Evolutionary conservation across 2,888 invertebrate genomes (phyloP).

Genomic region (Leucophenga maculata): DNA sequence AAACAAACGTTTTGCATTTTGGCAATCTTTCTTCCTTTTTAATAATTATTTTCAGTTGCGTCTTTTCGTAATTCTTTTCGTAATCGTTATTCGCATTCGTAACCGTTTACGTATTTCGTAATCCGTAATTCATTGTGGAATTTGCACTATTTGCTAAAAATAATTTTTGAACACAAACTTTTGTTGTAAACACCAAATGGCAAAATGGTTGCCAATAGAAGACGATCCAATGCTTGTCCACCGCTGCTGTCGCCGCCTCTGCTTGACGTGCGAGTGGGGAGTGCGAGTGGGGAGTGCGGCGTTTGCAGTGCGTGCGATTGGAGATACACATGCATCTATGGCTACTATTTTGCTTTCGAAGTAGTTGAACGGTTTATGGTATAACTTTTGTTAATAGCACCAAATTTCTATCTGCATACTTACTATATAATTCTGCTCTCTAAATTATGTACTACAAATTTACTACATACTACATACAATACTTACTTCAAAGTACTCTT

Average conservation of each 20-base stretch:
- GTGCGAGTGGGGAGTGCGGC: too few species aligned
- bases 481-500: too few species aligned
- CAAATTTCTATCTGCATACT: background rate
- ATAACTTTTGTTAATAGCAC: conserved; percentile 6
- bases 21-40: background rate
- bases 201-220: too few species aligned
- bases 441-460: conserved; percentile 1
- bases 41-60: background rate
- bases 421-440: background rate
- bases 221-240: too few species aligned
- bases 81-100: conserved; percentile 17
- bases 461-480: too few species aligned
- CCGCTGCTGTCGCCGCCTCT: too few species aligned
- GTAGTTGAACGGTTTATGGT: conserved; percentile 13
- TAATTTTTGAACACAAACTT: too few species aligned
- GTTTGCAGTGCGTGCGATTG: too few species aligned
- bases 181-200: too few species aligned
- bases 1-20: conserved; percentile 5
- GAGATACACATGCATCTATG: background rate
- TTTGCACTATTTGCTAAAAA: conserved; percentile 21
- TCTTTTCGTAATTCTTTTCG: background rate
- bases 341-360: background rate
- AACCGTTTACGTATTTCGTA: conserved; percentile 1
- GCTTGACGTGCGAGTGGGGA: too few species aligned
- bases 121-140: conserved; percentile 13